These are phyloP conservation scores for Glyptemys insculpta DNA, from an alignment of 2,797 vertebrate genomes.

Conservation along the genomic window DNA sequence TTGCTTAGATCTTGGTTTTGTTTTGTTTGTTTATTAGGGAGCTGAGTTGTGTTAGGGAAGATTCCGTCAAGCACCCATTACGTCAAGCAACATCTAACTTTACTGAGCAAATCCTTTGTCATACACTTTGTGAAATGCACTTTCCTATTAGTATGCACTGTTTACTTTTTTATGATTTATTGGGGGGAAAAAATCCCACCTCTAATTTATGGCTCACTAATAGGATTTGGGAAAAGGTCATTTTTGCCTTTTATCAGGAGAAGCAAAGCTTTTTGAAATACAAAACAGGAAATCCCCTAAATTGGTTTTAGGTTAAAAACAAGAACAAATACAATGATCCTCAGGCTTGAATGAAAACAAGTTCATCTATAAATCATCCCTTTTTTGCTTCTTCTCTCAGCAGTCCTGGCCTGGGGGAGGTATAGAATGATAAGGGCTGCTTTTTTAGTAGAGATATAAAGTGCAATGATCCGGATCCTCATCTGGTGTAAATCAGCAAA, in stretches of 20 bases:
- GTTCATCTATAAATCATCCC: slow-evolving; percentile 47
- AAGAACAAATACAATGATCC: background rate
- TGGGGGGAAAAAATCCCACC: background rate
- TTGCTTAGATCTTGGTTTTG: background rate
- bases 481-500: background rate
- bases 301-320: slow-evolving; percentile 43
- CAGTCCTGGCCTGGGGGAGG: slow-evolving; percentile 54
- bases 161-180: background rate
- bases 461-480: slow-evolving; percentile 38
- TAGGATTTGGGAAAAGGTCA: slow-evolving; percentile 29
- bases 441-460: slow-evolving; percentile 27
- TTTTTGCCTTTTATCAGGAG: slow-evolving; percentile 31
- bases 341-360: slow-evolving; percentile 41
- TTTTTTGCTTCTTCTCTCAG: slow-evolving; percentile 21
- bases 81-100: background rate
- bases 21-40: background rate
- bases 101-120: background rate
- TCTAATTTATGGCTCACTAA: slow-evolving; percentile 12
- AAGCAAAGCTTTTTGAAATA: slow-evolving; percentile 44
- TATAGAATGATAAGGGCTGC: slow-evolving; percentile 7
- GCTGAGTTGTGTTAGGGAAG: background rate
- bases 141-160: background rate
- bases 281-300: slow-evolving; percentile 24
- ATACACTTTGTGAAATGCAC: slow-evolving; percentile 7
- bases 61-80: background rate